phyloP scores from a whole-genome alignment of 2,888 invertebrate species.

The Leptopilina myrica region DNA sequence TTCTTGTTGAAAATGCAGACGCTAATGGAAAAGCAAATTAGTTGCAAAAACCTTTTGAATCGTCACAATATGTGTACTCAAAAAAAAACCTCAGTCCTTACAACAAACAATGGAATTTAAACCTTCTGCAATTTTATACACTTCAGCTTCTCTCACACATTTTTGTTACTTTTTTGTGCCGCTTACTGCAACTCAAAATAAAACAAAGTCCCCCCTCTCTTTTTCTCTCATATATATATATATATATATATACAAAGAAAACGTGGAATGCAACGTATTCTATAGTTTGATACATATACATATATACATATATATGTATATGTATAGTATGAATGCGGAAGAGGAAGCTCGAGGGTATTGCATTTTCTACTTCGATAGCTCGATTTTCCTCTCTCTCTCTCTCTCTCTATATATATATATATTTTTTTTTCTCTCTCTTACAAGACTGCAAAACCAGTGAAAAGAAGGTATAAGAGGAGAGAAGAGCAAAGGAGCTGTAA shows the following conservation, averaged over 20 bases:
- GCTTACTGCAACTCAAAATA: slow-evolving; percentile 41
- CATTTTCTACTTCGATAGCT: slow-evolving; percentile 59
- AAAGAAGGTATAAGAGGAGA: slow-evolving; percentile 32
- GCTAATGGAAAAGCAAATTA: slow-evolving; percentile 16
- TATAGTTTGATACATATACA: no score
- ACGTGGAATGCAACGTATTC: slow-evolving; percentile 52
- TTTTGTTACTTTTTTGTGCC: slow-evolving; percentile 11
- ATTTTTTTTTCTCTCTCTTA: no score
- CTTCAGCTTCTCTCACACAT: not conserved
- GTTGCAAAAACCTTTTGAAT: not conserved
- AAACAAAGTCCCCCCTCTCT: slow-evolving; percentile 49
- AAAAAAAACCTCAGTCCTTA: not conserved
- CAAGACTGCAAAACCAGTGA: slow-evolving; percentile 16
- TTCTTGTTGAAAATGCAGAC: no score
- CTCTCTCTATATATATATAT: not conserved
- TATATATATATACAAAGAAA: slow-evolving; percentile 38
- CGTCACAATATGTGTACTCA: not conserved
- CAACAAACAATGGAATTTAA: slow-evolving; percentile 5
- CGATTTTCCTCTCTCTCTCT: slow-evolving; percentile 26
- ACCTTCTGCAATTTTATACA: slow-evolving; percentile 23
- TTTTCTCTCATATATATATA: no score
- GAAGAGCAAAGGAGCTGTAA: slow-evolving; percentile 19
- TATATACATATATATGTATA: not conserved
- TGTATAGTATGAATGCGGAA: slow-evolving; percentile 19
- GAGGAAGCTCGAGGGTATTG: slow-evolving; percentile 53